Evolutionary conservation across 2,113 vertebrate genomes (phyloP).

Genomic region (Peromyscus maniculatus): DNA sequence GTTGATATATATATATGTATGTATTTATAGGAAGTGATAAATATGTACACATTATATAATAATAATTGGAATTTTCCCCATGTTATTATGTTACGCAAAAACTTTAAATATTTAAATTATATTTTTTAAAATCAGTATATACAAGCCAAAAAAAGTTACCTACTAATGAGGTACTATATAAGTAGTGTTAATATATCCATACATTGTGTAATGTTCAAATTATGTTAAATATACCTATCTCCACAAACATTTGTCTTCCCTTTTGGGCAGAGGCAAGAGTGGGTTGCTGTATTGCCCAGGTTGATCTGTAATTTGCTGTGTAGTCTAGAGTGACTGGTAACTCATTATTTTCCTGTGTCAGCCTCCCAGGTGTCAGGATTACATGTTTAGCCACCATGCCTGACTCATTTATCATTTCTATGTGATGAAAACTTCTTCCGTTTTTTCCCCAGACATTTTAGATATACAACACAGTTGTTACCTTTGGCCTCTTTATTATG

Average conservation of each 20-base stretch:
- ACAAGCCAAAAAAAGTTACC: background rate
- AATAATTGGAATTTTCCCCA: background rate
- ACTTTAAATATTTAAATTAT: background rate
- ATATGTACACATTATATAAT: background rate
- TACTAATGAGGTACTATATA: background rate
- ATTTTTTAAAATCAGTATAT: background rate
- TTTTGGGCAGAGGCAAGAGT: background rate
- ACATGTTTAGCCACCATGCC: background rate
- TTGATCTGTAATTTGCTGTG: background rate
- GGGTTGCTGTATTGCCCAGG: background rate
- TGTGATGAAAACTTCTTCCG: background rate
- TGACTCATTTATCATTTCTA: background rate
- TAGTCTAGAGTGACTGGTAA: background rate
- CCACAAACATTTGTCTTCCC: background rate
- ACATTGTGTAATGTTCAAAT: background rate
- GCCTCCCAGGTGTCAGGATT: background rate
- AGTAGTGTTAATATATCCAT: background rate
- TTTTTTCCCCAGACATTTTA: background rate
- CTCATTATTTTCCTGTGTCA: background rate
- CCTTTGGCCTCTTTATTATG: background rate
- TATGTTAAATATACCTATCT: background rate
- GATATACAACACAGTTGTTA: background rate
- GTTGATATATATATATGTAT: background rate
- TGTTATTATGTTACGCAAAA: background rate
- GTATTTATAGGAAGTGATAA: background rate